Conservation (phyloP, 2,888 invertebrate genomes). For the Galeopsomyia nigrocyanea region DNA sequence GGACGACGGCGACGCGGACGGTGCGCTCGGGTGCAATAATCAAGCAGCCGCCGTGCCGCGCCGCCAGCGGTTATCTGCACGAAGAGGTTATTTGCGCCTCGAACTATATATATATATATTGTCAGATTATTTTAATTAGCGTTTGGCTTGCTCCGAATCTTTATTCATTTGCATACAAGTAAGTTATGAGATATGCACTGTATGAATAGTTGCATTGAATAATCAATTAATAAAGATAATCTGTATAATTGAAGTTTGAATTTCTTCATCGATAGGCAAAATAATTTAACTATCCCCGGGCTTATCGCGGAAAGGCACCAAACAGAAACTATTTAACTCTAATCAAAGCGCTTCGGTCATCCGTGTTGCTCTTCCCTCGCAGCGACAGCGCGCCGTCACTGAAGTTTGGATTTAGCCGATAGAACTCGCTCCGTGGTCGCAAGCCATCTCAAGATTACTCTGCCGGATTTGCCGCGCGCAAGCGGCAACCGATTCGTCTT, state of each 20-base stretch:
- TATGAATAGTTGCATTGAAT: too few relatives aligned
- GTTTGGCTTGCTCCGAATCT: background rate
- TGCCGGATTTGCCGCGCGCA: slow-evolving; percentile 5
- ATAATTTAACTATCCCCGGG: too few relatives aligned
- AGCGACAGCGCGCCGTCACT: slow-evolving; percentile 1
- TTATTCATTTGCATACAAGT: background rate
- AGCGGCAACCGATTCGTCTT: too few relatives aligned
- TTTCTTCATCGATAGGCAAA: too few relatives aligned
- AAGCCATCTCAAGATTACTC: slow-evolving; percentile 32
- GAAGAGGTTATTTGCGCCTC: background rate
- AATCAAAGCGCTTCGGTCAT: slow-evolving; percentile 7
- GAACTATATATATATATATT: too few relatives aligned
- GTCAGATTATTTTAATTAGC: too few relatives aligned
- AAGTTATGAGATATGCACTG: background rate
- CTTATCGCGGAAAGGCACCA: slow-evolving; percentile 6
- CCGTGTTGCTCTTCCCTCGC: background rate
- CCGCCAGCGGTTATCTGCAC: background rate
- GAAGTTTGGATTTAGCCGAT: slow-evolving; percentile 18
- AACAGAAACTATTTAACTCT: slow-evolving; percentile 29
- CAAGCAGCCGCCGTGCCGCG: background rate
- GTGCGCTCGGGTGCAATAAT: slow-evolving; percentile 8
- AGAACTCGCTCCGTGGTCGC: slow-evolving; percentile 2
- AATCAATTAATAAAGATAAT: too few relatives aligned
- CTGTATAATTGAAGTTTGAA: too few relatives aligned
- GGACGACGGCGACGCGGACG: background rate